Evolutionary conservation across 1,140 invertebrate species (phyloP), one percentile per base, ranked within the genome.

Genomic region (Plodia interpunctella): DNA sequence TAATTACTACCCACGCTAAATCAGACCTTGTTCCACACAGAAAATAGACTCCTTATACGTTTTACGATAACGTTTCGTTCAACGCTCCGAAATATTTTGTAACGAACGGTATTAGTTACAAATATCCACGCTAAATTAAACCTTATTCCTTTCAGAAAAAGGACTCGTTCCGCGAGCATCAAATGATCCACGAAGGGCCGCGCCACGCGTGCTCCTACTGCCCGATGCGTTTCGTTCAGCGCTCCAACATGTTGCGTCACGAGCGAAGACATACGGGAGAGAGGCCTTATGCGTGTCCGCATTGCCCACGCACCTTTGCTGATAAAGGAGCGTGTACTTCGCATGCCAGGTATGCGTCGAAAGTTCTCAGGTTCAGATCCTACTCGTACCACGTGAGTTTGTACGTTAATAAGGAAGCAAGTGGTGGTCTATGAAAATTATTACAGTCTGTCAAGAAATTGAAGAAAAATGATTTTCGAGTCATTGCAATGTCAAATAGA

Each of bases 321-420:
- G 91, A 92, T 60, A 92, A 92, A 73, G 91, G 91, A 44, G 91
- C 91, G 4, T 91, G 91, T 62, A 92, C 87, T 17, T 87, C 91
- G 8, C 91, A 92, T 64, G 74, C 89, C 44, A 88, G 90, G 74
- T 91, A 83, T 15, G 1, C 15, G 15, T n/a, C 4, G 3, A 3
- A 28, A 5, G 3, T 28, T 28, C 9, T 5, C 4, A 9, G 28
- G 3, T 38, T 11, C 13, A 38, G 5, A 38, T 2, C 11, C 35
- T 8, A 38, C 5, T 5, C 2, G 35, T 11, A 13, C 5, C 5
- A 9, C 35, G 35, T 2, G 28, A 28, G 25, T n/a, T n/a, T n/a
- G n/a, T n/a, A n/a, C n/a, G n/a, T n/a, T n/a, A n/a, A n/a, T n/a
- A n/a, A n/a, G n/a, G n/a, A n/a, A n/a, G n/a, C n/a, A n/a, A n/a